phyloP scores from a whole-genome alignment of 2,797 vertebrate species.

The Gadopsis bispinosus region DNA sequence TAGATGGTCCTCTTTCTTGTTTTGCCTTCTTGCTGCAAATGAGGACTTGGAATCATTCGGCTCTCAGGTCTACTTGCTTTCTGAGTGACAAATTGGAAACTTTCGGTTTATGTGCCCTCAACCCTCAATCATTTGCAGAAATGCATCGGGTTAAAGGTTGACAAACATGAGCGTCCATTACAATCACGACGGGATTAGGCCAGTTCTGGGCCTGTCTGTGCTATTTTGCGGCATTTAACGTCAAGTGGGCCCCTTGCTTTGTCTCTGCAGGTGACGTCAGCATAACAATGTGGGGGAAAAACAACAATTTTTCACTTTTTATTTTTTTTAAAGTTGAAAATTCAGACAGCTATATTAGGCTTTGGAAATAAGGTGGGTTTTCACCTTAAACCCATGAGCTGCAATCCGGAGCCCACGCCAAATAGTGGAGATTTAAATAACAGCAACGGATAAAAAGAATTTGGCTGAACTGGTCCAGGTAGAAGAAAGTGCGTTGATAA shows the following conservation, averaged over 20 bases:
- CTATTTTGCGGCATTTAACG: conserved; percentile 69
- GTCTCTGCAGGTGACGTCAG: conserved; percentile 73
- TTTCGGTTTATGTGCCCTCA: conserved; percentile 57
- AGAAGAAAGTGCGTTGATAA: conserved; percentile 1
- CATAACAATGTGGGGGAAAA: conserved; percentile 58
- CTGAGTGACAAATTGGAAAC: conserved; percentile 61
- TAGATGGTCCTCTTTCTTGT: background rate
- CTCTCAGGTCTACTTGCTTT: conserved; percentile 31
- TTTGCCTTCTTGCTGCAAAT: conserved; percentile 10
- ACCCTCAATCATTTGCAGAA: conserved; percentile 64
- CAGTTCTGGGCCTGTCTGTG: conserved; percentile 59
- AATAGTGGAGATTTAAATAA: conserved; percentile 45
- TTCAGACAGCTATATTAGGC: conserved; percentile 12
- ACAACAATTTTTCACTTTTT: background rate
- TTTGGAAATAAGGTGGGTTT: conserved; percentile 38
- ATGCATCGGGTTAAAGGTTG: conserved; percentile 75
- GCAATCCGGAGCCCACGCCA: conserved; percentile 16
- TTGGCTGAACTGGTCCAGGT: conserved; percentile 34
- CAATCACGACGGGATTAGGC: conserved; percentile 67
- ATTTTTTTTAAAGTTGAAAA: conserved; percentile 29
- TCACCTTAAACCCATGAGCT: conserved; percentile 43
- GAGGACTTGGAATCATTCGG: conserved; percentile 8
- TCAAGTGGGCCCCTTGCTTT: conserved; percentile 71
- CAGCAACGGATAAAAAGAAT: conserved; percentile 62
- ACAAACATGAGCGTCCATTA: conserved; percentile 71